Evolutionary conservation across 2,797 vertebrate species (phyloP), one percentile per base, ranked within the genome.

Genomic region (Todus mexicanus): DNA sequence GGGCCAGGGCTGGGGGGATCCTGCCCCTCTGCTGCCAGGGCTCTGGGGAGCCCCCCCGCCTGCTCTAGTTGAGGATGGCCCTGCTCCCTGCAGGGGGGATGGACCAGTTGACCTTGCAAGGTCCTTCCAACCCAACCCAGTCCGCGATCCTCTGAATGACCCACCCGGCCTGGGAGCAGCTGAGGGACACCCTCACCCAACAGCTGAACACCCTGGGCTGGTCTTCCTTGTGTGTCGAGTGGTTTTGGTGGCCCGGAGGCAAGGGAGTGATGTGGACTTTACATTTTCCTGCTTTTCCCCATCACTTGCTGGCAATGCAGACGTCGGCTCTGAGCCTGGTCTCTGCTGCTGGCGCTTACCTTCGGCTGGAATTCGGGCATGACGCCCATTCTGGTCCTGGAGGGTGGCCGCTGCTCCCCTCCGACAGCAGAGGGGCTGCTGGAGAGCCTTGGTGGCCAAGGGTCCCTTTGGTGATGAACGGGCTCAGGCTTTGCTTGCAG

Each of bases 251-350:
- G 19, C 31, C 29, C 0, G 1, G 10, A 12, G 45, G 11, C 5
- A 0, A 5, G 45, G 65, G 11, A 38, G 10, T 0, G 1, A 50
- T 0, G 0, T 7, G 31, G 42, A 11, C 15, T 25, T 22, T 0
- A 0, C 1, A 11, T 50, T 33, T 26, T 68, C 12, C 37, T 10
- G 4, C 31, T 27, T 14, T 10, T 72, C 27, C 25, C 64, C 2
- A 1, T 31, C 64, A 3, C 15, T n/a, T 13, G 3, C 25, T 37
- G 50, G 8, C 50, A 5, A 2, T 1, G 12, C 0, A 1, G n/a
- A 6, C 1, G 1, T 14, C 1, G 5, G n/a, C 38, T 54, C 50
- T 31, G 31, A 7, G 4, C 1, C 48, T 4, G 7, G 51, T 65
- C 3, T 0, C 16, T 11, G 3, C 26, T 6, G 12, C 37, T 7